Conservation (phyloP, 1,140 invertebrate species). For the Musca domestica region DNA sequence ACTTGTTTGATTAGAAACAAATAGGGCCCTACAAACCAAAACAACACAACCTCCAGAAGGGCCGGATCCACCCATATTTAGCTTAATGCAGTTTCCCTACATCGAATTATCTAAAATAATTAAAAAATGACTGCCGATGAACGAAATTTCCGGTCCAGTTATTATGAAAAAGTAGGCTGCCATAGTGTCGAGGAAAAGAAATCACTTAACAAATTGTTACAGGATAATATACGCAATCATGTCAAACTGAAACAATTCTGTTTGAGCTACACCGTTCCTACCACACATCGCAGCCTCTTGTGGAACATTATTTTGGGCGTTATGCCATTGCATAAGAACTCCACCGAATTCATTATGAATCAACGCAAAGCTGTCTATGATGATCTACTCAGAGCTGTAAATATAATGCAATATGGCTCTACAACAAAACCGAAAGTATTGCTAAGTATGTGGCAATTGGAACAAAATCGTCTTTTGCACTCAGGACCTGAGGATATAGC, state of each 20-base stretch:
- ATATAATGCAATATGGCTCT: slow-evolving; percentile 60
- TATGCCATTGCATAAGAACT: slow-evolving; percentile 68
- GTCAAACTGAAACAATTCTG: slow-evolving; percentile 83
- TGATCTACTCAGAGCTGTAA: slow-evolving; percentile 70
- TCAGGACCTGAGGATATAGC: slow-evolving; percentile 44
- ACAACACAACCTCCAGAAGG: too few species aligned
- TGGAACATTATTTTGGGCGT: slow-evolving; percentile 79
- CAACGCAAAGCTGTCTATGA: slow-evolving; percentile 72
- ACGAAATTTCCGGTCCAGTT: slow-evolving; percentile 85
- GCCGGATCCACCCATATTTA: too few species aligned
- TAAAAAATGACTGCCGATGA: slow-evolving; percentile 62
- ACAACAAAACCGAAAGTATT: slow-evolving; percentile 64
- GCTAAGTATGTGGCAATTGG: slow-evolving; percentile 75
- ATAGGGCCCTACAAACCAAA: too few species aligned
- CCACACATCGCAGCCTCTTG: slow-evolving; percentile 73
- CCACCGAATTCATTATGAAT: slow-evolving; percentile 69
- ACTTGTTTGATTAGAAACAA: too few species aligned
- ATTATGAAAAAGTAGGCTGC: slow-evolving; percentile 83
- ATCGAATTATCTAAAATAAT: too few species aligned
- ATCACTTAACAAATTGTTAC: slow-evolving; percentile 85
- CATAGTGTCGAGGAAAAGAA: slow-evolving; percentile 89
- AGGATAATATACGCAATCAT: slow-evolving; percentile 80
- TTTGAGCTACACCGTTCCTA: slow-evolving; percentile 77
- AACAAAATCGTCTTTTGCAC: slow-evolving; percentile 64
- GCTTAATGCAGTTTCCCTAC: too few species aligned